Conservation (phyloP, 2,113 vertebrate genomes). For the Thunnus thynnus region DNA sequence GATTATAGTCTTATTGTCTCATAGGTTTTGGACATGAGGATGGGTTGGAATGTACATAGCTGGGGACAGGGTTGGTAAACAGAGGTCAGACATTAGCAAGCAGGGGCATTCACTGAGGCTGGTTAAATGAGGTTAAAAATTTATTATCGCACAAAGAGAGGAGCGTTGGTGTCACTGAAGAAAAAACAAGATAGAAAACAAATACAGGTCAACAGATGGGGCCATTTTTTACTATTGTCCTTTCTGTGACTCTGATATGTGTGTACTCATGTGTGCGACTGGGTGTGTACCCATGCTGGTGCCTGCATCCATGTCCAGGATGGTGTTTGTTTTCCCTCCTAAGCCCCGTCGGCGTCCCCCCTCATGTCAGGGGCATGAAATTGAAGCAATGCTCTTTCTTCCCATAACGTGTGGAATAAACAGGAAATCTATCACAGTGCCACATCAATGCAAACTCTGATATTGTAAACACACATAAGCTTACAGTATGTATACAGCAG, state of each 20-base stretch:
- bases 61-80: constrained; percentile 15
- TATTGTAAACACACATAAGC: constrained; percentile 66
- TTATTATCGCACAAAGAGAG: constrained; percentile 11
- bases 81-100: constrained; percentile 37
- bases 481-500: constrained; percentile 42
- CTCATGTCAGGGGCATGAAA: constrained; percentile 55
- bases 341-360: constrained; percentile 24
- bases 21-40: constrained; percentile 10
- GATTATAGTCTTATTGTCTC: constrained; percentile 49
- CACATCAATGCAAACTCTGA: constrained; percentile 54
- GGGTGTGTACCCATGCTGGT: not conserved
- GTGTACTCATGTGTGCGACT: not conserved
- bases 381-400: constrained; percentile 56
- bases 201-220: constrained; percentile 42
- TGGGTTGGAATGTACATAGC: constrained; percentile 9
- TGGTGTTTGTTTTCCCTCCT: constrained; percentile 63
- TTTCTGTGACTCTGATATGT: constrained; percentile 22
- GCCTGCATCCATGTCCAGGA: constrained; percentile 24
- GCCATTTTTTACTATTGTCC: not conserved
- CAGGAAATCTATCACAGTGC: constrained; percentile 76
- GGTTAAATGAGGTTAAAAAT: constrained; percentile 56
- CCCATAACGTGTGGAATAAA: constrained; percentile 64
- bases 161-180: not conserved
- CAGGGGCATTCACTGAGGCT: constrained; percentile 20
- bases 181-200: constrained; percentile 33